phyloP scores from a whole-genome alignment of 2,888 invertebrate genomes.

The Ornithoptera alexandrae region DNA sequence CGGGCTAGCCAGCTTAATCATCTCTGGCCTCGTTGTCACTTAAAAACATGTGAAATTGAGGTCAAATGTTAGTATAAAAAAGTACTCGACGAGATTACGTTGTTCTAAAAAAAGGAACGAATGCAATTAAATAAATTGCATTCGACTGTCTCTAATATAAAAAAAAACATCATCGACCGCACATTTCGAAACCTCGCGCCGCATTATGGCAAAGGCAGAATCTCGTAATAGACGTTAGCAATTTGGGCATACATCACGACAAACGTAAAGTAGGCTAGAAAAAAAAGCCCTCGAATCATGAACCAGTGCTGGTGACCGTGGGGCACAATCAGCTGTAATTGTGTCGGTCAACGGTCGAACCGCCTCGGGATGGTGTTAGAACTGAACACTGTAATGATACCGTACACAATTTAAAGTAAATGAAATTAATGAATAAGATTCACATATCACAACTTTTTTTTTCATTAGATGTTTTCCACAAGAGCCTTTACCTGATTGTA shows the following conservation, averaged over 20 bases:
- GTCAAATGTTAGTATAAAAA: background rate
- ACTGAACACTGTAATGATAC: constrained; percentile 49
- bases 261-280: constrained; percentile 38
- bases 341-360: constrained; percentile 55
- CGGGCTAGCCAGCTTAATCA: background rate
- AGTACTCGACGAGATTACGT: constrained; percentile 3
- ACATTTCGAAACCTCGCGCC: constrained; percentile 34
- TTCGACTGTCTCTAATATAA: constrained; percentile 16
- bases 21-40: background rate
- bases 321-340: constrained; percentile 70
- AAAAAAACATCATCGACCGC: constrained; percentile 29
- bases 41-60: background rate
- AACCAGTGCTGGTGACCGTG: constrained; percentile 50
- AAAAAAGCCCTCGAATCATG: constrained; percentile 32
- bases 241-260: constrained; percentile 57
- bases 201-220: constrained; percentile 45
- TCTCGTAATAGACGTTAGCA: constrained; percentile 36
- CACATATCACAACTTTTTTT: background rate
- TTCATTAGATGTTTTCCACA: too few species aligned
- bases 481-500: too few species aligned
- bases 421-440: constrained; percentile 6
- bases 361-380: constrained; percentile 68
- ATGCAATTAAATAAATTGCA: constrained; percentile 19
- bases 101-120: constrained; percentile 6
- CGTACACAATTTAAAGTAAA: constrained; percentile 30